These are phyloP conservation scores for Microctenopoma steveboyesi DNA, from an alignment of 2,797 vertebrate species.

Conservation along the genomic window DNA sequence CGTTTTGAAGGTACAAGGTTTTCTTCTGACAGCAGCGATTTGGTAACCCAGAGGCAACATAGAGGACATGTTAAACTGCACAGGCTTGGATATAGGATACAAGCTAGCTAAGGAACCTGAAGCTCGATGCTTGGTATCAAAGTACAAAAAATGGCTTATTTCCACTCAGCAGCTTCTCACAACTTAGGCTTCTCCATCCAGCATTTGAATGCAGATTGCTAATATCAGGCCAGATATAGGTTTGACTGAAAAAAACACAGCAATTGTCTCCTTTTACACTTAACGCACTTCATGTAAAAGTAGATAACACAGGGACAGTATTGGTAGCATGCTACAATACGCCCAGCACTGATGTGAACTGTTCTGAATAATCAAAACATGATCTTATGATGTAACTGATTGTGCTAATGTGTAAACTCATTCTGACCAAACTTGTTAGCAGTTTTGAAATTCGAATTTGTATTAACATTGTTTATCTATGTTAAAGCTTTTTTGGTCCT, in stretches of 20 bases:
- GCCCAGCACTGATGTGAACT: constrained; percentile 88
- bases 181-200: constrained; percentile 62
- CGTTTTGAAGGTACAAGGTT: constrained; percentile 59
- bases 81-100: constrained; percentile 76
- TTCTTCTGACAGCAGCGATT: constrained; percentile 64
- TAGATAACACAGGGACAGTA: constrained; percentile 62
- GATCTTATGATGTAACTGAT: constrained; percentile 89
- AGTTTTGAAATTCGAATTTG: constrained; percentile 88
- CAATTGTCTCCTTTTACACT: constrained; percentile 71
- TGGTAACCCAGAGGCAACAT: constrained; percentile 79
- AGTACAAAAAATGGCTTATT: constrained; percentile 49
- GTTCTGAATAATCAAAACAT: constrained; percentile 85
- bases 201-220: constrained; percentile 75
- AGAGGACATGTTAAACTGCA: constrained; percentile 73
- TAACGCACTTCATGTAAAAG: constrained; percentile 74
- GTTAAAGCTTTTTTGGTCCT: constrained; percentile 89
- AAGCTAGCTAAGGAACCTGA: constrained; percentile 48
- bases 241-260: constrained; percentile 66
- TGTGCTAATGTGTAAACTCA: constrained; percentile 92
- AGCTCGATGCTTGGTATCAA: constrained; percentile 50
- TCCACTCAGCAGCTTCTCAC: constrained; percentile 49
- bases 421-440: constrained; percentile 90
- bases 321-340: constrained; percentile 85
- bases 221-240: constrained; percentile 66
- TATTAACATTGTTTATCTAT: constrained; percentile 90